Percentiles rank a stretch among this genome's conserved stretches.
Evolutionary conservation across 2,113 vertebrate genomes (phyloP).

Genomic region (Azemiops feae): DNA sequence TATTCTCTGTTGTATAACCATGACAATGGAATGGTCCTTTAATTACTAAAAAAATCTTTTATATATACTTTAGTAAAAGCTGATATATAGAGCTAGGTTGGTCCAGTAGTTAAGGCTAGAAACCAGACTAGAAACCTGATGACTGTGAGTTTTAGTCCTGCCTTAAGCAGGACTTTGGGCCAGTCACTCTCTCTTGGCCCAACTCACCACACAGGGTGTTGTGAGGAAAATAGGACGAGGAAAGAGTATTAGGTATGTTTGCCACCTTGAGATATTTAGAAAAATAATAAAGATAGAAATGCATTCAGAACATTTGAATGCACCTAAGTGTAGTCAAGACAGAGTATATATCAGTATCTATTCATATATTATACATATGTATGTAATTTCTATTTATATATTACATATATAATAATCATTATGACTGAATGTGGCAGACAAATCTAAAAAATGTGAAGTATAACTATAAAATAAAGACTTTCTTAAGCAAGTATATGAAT

Average conservation of each 20-base stretch:
- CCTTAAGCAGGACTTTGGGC: background rate
- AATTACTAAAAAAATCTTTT: slow-evolving; percentile 21
- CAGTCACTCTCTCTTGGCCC: background rate
- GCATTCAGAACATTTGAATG: background rate
- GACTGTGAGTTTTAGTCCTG: background rate
- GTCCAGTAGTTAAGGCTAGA: background rate
- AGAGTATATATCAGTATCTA: background rate
- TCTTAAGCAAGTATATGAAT: background rate
- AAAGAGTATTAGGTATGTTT: background rate
- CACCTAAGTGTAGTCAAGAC: background rate
- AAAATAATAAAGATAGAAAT: too few relatives aligned
- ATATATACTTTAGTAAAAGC: slow-evolving; percentile 8
- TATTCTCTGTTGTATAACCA: slow-evolving; percentile 18
- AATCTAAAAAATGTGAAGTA: background rate
- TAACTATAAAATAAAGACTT: background rate
- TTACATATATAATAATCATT: slow-evolving; percentile 6
- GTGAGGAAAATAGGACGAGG: background rate
- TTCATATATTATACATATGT: slow-evolving; percentile 10
- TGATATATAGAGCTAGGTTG: background rate
- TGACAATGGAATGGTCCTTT: slow-evolving; percentile 24
- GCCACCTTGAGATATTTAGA: too few relatives aligned
- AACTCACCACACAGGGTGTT: background rate
- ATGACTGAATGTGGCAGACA: background rate
- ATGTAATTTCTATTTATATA: too few relatives aligned
- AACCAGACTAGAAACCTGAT: background rate